Evolutionary conservation across 37 sponge, comb jelly and placozoan species (phyloP).

Genomic region (Aplysina aerophoba): DNA sequence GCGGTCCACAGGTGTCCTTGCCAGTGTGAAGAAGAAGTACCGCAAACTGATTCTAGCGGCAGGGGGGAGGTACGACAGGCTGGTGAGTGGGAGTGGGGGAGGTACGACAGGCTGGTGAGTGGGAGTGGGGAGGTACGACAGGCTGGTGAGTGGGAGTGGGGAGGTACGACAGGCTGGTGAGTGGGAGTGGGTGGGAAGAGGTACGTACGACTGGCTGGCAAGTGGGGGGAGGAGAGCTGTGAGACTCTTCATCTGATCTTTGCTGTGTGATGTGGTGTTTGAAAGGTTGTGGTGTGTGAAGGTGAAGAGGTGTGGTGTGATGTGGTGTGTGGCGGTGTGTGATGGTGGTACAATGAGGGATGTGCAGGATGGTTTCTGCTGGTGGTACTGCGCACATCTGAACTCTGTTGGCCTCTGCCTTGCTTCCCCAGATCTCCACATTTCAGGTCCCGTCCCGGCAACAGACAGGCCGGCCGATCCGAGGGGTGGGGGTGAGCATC

Average conservation of each 20-base stretch:
- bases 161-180: slow-evolving; percentile 27
- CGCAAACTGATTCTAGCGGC: slow-evolving; percentile 50
- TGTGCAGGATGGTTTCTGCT: no score
- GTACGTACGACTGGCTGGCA: slow-evolving; percentile 47
- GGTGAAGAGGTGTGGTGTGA: no score
- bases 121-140: slow-evolving; percentile 37
- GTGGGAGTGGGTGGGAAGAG: slow-evolving; percentile 55
- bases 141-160: slow-evolving; percentile 5
- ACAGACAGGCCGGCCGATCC: slow-evolving; percentile 4
- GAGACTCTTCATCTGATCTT: no score
- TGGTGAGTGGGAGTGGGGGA: slow-evolving; percentile 8
- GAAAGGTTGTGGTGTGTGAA: not conserved
- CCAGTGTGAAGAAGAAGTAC: slow-evolving; percentile 7
- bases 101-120: slow-evolving; percentile 28
- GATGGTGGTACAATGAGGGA: no score
- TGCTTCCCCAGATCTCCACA: not conserved
- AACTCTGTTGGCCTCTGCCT: not conserved
- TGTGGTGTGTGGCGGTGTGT: no score
- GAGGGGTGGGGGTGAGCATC: slow-evolving; percentile 22
- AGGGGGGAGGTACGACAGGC: slow-evolving; percentile 65
- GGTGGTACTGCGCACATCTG: no score
- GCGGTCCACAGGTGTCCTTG: not conserved
- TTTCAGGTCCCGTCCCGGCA: slow-evolving; percentile 27
- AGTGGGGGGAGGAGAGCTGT: not conserved
- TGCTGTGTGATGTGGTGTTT: slow-evolving; percentile 10